phyloP scores from a whole-genome alignment of 2,888 invertebrate species.

The Cyrtodaria siliqua region DNA sequence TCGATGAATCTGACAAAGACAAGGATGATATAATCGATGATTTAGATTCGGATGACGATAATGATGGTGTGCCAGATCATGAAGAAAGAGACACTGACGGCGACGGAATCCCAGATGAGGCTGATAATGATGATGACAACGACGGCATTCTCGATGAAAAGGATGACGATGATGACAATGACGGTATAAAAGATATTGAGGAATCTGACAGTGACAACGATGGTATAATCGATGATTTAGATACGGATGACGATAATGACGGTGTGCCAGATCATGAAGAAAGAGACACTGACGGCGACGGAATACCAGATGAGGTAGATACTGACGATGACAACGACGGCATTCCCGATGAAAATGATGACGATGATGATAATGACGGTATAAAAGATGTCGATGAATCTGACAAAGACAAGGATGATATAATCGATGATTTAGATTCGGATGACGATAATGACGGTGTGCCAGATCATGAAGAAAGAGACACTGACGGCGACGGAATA shows the following conservation, averaged over 20 bases:
- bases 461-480: constrained; percentile 69
- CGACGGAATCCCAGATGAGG: constrained; percentile 80
- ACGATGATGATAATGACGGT: constrained; percentile 80
- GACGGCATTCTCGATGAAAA: constrained; percentile 45
- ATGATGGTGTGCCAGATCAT: constrained; percentile 77
- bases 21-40: constrained; percentile 77
- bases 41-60: constrained; percentile 80
- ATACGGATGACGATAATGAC: constrained; percentile 81
- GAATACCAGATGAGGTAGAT: constrained; percentile 70
- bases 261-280: constrained; percentile 80
- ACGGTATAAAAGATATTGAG: constrained; percentile 76
- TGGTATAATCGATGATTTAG: constrained; percentile 73
- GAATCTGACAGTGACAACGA: constrained; percentile 78
- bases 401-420: constrained; percentile 78
- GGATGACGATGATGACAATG: constrained; percentile 79
- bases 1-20: constrained; percentile 75
- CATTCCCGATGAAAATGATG: constrained; percentile 75
- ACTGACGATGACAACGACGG: constrained; percentile 81
- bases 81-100: constrained; percentile 70
- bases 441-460: constrained; percentile 79
- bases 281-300: constrained; percentile 75
- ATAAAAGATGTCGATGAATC: constrained; percentile 77
- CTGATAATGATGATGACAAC: constrained; percentile 76
- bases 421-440: constrained; percentile 74
- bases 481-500: constrained; percentile 77